Evolutionary conservation across 2,113 vertebrate species (phyloP).

Genomic region (Leiothrix lutea): DNA sequence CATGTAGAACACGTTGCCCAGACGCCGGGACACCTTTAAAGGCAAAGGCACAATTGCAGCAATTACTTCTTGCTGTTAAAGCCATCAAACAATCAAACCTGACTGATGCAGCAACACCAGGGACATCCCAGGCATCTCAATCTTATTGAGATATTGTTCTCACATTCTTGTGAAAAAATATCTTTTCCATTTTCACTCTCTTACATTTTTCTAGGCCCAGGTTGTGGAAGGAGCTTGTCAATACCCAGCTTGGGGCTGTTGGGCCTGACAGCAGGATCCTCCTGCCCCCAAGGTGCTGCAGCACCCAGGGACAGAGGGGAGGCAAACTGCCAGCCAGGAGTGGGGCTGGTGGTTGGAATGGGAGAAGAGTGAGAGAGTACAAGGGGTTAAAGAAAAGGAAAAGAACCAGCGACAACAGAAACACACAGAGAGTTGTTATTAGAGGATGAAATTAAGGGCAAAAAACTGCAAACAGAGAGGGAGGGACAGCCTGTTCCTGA

Average conservation of each 20-base stretch:
- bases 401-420: not conserved
- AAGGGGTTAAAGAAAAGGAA: not conserved
- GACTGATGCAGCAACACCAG: not conserved
- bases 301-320: not conserved
- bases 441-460: not conserved
- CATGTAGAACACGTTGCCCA: slow-evolving; percentile 84
- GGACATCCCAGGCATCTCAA: not conserved
- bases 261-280: not conserved
- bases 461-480: not conserved
- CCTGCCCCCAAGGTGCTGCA: not conserved
- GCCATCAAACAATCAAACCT: not conserved
- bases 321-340: not conserved
- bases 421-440: not conserved
- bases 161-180: not conserved
- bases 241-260: not conserved
- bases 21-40: slow-evolving; percentile 84
- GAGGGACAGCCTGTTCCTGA: not conserved
- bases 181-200: not conserved
- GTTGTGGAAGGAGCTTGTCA: not conserved
- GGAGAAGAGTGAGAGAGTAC: not conserved
- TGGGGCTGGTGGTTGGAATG: not conserved
- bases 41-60: slow-evolving; percentile 34
- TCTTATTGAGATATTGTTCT: not conserved
- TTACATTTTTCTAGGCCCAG: not conserved
- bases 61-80: not conserved